Percentiles rank a stretch among this genome's conserved stretches.
These are phyloP conservation scores for Brachionus koreanus DNA, from an alignment of 1,140 invertebrate species.

Conservation along the genomic window DNA sequence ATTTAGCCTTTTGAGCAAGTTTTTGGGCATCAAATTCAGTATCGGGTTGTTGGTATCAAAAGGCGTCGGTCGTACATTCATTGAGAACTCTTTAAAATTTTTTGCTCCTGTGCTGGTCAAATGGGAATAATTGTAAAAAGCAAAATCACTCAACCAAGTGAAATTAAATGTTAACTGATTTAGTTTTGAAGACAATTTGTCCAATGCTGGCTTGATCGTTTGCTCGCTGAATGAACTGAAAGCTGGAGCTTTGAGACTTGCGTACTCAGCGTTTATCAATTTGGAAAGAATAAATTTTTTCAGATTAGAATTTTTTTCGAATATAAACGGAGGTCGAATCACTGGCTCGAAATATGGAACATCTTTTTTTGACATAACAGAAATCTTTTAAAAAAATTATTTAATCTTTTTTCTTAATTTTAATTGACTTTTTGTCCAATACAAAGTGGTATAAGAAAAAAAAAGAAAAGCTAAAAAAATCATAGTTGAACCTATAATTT, in stretches of 20 bases:
- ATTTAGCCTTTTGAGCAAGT: background rate
- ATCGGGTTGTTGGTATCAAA: background rate
- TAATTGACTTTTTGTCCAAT: no score
- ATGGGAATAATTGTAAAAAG: slow-evolving; percentile 1
- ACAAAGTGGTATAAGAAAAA: no score
- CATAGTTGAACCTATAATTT: no score
- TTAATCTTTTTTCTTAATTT: no score
- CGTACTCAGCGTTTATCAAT: slow-evolving; percentile 92
- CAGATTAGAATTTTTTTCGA: slow-evolving; percentile 67
- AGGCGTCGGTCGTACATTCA: background rate
- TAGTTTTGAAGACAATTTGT: background rate
- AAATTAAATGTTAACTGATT: slow-evolving; percentile 12
- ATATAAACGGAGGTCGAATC: slow-evolving; percentile 80
- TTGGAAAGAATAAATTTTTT: slow-evolving; percentile 93
- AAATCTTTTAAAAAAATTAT: no score
- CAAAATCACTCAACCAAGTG: background rate
- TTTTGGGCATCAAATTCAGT: background rate
- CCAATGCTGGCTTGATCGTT: background rate
- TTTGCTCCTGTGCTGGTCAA: background rate
- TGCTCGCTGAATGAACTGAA: slow-evolving; percentile 67
- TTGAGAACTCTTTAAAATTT: background rate
- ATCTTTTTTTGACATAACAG: slow-evolving; percentile 86
- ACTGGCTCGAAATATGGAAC: slow-evolving; percentile 92
- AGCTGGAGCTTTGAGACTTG: slow-evolving; percentile 92
- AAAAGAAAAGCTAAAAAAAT: no score